Evolutionary conservation across 2,113 vertebrate genomes (phyloP).

Genomic region (Gadus chalcogrammus): DNA sequence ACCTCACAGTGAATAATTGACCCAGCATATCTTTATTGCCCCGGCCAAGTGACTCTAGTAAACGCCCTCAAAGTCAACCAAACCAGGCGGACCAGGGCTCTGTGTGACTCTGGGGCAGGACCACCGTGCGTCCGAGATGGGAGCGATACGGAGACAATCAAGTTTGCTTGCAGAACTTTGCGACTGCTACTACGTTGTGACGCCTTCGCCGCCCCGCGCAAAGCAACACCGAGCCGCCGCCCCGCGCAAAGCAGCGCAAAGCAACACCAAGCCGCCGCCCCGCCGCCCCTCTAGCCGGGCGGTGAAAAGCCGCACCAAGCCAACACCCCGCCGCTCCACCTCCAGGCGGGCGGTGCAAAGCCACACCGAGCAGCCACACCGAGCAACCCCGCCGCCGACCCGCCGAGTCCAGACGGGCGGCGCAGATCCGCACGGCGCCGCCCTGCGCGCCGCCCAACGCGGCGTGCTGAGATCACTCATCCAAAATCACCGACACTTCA

Average conservation of each 20-base stretch:
- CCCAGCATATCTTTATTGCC: too few species aligned
- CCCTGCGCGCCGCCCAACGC: conserved; percentile 7
- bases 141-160: not conserved
- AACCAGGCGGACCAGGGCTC: too few species aligned
- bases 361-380: too few species aligned
- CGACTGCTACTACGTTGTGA: conserved; percentile 17
- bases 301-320: conserved; percentile 29
- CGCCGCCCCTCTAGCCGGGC: conserved; percentile 13
- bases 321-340: not conserved
- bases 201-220: not conserved
- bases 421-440: conserved; percentile 31
- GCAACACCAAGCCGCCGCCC: not conserved
- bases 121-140: too few species aligned
- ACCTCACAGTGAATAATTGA: too few species aligned
- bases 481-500: conserved; percentile 68
- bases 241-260: not conserved
- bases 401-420: conserved; percentile 18
- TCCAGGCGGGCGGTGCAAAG: too few species aligned
- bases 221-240: conserved; percentile 25
- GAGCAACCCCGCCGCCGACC: too few species aligned
- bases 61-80: too few species aligned
- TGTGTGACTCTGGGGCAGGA: too few species aligned
- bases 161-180: conserved; percentile 46
- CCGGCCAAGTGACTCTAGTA: too few species aligned
- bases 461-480: conserved; percentile 59